A percentile compares a stretch with the other conserved stretches of the same genome.
Conservation (phyloP, 2,113 vertebrate genomes). For the Ictidomys tridecemlineatus region DNA sequence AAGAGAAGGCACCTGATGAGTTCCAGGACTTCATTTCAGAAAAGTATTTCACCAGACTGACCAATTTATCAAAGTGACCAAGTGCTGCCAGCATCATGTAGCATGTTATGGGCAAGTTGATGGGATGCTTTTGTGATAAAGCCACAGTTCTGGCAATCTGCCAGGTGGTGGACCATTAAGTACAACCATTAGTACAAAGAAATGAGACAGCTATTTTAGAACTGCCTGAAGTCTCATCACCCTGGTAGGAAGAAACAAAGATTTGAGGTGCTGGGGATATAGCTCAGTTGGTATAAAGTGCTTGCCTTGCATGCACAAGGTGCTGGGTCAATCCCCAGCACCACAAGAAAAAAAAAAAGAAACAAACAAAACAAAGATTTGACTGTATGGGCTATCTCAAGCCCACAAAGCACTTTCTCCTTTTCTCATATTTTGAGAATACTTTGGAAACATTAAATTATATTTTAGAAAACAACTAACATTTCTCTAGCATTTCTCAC, state of each 20-base stretch:
- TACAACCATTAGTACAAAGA: neutral
- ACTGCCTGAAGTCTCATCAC: neutral
- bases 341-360: too few relatives aligned
- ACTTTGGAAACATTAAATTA: neutral
- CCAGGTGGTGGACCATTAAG: slow-evolving; percentile 2
- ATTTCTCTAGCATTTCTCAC: neutral
- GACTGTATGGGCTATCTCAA: neutral
- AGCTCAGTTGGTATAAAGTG: too few relatives aligned
- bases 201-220: neutral
- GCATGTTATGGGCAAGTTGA: neutral
- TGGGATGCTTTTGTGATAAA: slow-evolving; percentile 25
- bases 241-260: neutral
- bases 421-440: neutral
- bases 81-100: neutral
- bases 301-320: too few relatives aligned
- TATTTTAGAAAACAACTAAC: slow-evolving; percentile 7
- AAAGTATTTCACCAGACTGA: slow-evolving; percentile 75
- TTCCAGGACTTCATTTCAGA: slow-evolving; percentile 74
- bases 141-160: neutral
- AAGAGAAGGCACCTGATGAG: slow-evolving; percentile 76
- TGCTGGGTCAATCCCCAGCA: too few relatives aligned
- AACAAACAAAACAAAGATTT: neutral
- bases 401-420: neutral
- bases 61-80: slow-evolving; percentile 65
- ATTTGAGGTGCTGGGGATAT: too few relatives aligned